phyloP scores from a whole-genome alignment of 2,888 invertebrate genomes.

The Seira musarum region DNA sequence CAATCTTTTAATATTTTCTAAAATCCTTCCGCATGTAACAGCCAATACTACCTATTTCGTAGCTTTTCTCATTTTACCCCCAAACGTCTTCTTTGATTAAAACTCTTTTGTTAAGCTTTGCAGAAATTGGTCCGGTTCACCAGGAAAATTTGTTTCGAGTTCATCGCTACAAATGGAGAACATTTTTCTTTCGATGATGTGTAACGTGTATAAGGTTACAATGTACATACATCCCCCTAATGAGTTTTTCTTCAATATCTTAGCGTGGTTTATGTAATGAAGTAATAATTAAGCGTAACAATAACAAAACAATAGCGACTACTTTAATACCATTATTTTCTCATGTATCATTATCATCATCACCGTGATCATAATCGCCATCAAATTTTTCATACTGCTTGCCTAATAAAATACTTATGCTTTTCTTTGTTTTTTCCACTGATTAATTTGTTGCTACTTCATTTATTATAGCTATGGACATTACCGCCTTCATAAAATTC shows the following conservation, averaged over 20 bases:
- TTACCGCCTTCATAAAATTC: too few species aligned
- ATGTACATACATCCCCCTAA: background rate
- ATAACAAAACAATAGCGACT: constrained; percentile 2
- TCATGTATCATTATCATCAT: too few species aligned
- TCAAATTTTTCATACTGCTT: constrained; percentile 1
- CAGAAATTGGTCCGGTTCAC: constrained; percentile 2
- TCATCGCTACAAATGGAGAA: background rate
- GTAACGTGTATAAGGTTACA: background rate
- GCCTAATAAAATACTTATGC: background rate
- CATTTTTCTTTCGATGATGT: background rate
- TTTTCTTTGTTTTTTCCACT: background rate
- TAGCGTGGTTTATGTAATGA: background rate
- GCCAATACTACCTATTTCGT: background rate
- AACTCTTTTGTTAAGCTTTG: background rate
- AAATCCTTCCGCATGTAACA: too few species aligned
- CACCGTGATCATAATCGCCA: background rate
- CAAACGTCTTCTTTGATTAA: background rate
- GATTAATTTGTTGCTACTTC: background rate
- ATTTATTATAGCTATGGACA: too few species aligned
- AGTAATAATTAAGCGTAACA: constrained; percentile 3
- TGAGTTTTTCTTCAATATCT: constrained; percentile 6
- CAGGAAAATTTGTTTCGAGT: background rate
- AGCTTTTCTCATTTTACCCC: constrained; percentile 31
- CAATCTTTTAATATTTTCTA: too few species aligned
- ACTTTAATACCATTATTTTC: too few species aligned